Evolutionary conservation across 2,797 vertebrate species (phyloP), one percentile per base, ranked within the genome.

Genomic region (Semotilus atromaculatus): DNA sequence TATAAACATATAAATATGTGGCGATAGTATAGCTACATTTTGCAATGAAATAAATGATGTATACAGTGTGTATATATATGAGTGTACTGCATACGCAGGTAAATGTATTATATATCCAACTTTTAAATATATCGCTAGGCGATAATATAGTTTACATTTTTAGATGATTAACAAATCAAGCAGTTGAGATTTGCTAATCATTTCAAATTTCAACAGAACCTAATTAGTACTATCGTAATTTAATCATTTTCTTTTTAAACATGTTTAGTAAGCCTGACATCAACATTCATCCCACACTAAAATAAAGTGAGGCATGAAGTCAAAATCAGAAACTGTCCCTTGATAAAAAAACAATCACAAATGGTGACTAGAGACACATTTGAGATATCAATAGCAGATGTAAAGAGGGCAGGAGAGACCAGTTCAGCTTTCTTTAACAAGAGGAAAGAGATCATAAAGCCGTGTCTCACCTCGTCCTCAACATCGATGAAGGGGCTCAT

Each of bases 401-500:
- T 60, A 36, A 60, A 19, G 23, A 58, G 31, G 7, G 19, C 51
- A 55, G 10, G 31, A 21, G 5, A 53, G 72, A 76, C 36, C 29
- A 36, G 60, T 64, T 77, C 8, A 11, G 73, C 26, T 16, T 60
- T 73, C n/a, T 1, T 51, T 16, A 38, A n/a, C 23, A 43, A 43
- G 14, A 34, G 18, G 21, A 79, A 8, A 64, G 36, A 21, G 18
- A 36, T 21, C 40, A 64, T 58, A 6, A 29, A 23, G 16, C 26
- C 5, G 43, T 7, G 2, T 26, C 90, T 95, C 94, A 99, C 98
- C 97, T 99, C 98, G 89, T 99, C 98, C 92, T 99, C 98, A 78
- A 99, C 95, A 77, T 99, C 98, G 75, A 99, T 99, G 92, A 99
- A 99, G 55, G 98, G 96, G 91, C 97, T 96, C 98, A 99, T 99